A percentile compares a stretch with the other conserved stretches of the same genome.
phyloP scores from a whole-genome alignment of 2,888 invertebrate species.

The Coenonympha arcania region DNA sequence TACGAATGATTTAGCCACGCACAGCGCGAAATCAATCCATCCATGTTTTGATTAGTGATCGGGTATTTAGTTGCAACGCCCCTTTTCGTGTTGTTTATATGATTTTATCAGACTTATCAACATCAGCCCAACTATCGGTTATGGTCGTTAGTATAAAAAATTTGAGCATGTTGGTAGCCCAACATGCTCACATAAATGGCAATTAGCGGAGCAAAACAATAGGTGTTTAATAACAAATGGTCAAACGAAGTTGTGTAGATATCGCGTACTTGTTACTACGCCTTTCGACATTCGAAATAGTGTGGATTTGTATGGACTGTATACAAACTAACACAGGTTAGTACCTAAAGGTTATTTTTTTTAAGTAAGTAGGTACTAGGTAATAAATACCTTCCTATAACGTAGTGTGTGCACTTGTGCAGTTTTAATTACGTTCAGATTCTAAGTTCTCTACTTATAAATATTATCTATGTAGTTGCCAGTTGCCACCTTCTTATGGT shows the following conservation, averaged over 20 bases:
- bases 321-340: conserved; percentile 6
- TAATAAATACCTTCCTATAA: too few species aligned
- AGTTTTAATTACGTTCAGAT: too few species aligned
- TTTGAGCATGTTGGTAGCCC: conserved; percentile 3
- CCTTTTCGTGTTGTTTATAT: not conserved
- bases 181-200: conserved; percentile 51
- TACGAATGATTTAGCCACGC: too few species aligned
- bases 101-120: not conserved
- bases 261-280: conserved; percentile 18
- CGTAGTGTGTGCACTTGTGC: too few species aligned
- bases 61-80: not conserved
- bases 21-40: too few species aligned
- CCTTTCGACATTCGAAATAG: conserved; percentile 1
- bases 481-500: too few species aligned
- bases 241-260: not conserved
- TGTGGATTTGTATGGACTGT: conserved; percentile 1
- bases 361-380: too few species aligned
- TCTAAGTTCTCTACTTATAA: too few species aligned
- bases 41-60: too few species aligned
- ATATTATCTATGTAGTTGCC: too few species aligned
- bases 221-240: conserved; percentile 40
- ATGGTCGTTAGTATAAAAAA: not conserved
- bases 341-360: not conserved
- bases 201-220: conserved; percentile 51
- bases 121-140: not conserved